Evolutionary conservation across 2,888 invertebrate species (phyloP), one percentile per base, ranked within the genome.

Genomic region (Baccha elongata): DNA sequence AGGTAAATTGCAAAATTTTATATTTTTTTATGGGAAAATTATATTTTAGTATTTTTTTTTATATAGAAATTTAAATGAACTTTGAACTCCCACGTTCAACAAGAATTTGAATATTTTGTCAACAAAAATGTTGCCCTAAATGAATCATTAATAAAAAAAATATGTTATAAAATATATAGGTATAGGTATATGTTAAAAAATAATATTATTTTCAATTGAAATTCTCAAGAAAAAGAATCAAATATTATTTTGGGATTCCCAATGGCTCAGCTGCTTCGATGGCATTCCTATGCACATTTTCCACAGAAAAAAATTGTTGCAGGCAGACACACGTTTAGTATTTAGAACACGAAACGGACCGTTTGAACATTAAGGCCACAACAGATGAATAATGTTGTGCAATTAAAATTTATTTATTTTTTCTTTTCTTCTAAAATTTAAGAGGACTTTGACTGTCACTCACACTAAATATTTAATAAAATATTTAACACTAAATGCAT

Each of bases 221-320:
- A 46, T 46, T 46, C 42, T 55, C 11, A 15, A 40, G 42, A 58
- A 23, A 40, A 29, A 11, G 1, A 58, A 13, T 23, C 10, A 10
- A n/a, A 17, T 78, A 48, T n/a, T 76, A 76, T 78, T 78, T 78
- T 52, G 50, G 72, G 65, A 79, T 60, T 60, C 73, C 78, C 69
- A 48, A 64, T 71, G 32, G 64, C 62, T 76, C 75, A 68, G 50
- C 19, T 48, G 40, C 23, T 29, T 19, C 60, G 15, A 29, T 17
- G 42, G 32, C 40, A 58, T 17, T 52, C 58, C 46, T 32, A 11
- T 26, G 46, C 19, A 48, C 50, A 32, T 50, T n/a, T 23, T 55
- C 62, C 37, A 64, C 53, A 42, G 19, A 62, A 62, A 32, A 29
- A 42, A 42, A 29, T 19, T 40, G n/a, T 15, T 29, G 2, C 32